These are phyloP conservation scores for Coenonympha glycerion DNA, from an alignment of 2,888 invertebrate genomes.

Conservation along the genomic window DNA sequence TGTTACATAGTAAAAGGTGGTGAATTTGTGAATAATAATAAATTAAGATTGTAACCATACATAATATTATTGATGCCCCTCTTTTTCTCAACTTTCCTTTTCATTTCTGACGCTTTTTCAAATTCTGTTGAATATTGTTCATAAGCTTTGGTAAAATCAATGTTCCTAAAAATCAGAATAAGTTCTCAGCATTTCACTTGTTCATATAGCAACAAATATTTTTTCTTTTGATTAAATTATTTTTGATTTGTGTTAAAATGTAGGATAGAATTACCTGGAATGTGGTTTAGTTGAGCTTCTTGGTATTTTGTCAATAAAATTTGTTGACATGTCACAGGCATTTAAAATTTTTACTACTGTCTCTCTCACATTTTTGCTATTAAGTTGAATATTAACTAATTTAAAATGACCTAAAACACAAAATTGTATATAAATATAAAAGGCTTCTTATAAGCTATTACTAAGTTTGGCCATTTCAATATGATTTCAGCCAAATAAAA, in stretches of 20 bases:
- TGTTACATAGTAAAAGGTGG: no score
- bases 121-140: conserved; percentile 53
- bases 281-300: conserved; percentile 41
- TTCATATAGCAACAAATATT: background rate
- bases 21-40: background rate
- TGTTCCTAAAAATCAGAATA: conserved; percentile 36
- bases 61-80: conserved; percentile 54
- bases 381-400: conserved; percentile 83
- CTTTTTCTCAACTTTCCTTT: conserved; percentile 58
- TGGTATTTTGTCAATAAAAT: conserved; percentile 86
- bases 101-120: conserved; percentile 52
- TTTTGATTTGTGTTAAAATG: no score
- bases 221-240: background rate
- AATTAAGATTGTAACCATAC: conserved; percentile 38
- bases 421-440: no score
- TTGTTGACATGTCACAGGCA: conserved; percentile 90
- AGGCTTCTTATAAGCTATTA: no score
- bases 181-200: background rate
- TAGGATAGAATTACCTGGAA: conserved; percentile 44
- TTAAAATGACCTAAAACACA: conserved; percentile 83
- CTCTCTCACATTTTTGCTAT: conserved; percentile 80
- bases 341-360: conserved; percentile 84
- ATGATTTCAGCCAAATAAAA: no score
- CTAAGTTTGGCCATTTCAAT: no score
- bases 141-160: conserved; percentile 50